These are phyloP conservation scores for Bombus fervidus DNA, from an alignment of 1,140 invertebrate species.

Conservation along the genomic window DNA sequence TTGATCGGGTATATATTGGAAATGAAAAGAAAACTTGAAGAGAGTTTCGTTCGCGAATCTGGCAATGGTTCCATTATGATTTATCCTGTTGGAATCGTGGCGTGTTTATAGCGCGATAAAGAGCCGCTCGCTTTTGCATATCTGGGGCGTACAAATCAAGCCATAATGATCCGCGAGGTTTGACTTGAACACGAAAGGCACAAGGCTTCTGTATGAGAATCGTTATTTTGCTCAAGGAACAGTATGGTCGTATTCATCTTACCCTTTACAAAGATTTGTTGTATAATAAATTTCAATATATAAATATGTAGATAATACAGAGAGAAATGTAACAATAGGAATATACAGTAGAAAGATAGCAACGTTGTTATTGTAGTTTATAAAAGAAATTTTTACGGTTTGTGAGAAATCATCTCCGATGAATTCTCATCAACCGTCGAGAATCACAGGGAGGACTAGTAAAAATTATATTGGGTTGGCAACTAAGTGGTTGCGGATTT, in stretches of 20 bases:
- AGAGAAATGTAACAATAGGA: too few species aligned
- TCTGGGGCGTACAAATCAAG: conserved; percentile 48
- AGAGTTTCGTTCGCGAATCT: not conserved
- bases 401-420: not conserved
- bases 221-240: conserved; percentile 13
- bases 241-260: too few species aligned
- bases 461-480: too few species aligned
- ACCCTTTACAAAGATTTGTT: not conserved
- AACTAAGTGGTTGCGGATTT: too few species aligned
- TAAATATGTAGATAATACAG: too few species aligned
- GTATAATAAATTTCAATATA: not conserved
- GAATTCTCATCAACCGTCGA: not conserved
- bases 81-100: not conserved
- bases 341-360: not conserved
- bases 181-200: conserved; percentile 18
- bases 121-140: conserved; percentile 20
- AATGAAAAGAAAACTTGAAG: not conserved
- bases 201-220: conserved; percentile 33
- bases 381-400: not conserved
- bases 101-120: conserved; percentile 34
- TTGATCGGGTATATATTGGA: not conserved
- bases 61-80: not conserved
- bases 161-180: conserved; percentile 36
- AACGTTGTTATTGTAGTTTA: not conserved
- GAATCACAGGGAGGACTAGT: not conserved